phyloP scores from a whole-genome alignment of 2,888 invertebrate species.

The Eledone cirrhosa region DNA sequence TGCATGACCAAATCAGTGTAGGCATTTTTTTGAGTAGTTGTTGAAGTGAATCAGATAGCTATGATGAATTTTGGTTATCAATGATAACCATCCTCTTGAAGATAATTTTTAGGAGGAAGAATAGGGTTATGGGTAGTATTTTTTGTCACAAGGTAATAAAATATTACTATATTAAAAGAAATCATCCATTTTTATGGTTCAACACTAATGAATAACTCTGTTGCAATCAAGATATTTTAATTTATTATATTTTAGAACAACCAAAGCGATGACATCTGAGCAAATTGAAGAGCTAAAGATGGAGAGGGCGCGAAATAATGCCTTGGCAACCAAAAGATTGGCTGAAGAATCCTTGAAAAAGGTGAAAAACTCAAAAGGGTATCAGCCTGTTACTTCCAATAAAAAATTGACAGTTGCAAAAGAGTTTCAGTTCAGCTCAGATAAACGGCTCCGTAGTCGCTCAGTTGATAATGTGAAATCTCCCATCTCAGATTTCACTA shows the following conservation, averaged over 20 bases:
- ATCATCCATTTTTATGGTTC: no score
- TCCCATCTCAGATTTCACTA: not conserved
- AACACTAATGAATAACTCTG: no score
- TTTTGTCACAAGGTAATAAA: no score
- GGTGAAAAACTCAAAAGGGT: conserved; percentile 40
- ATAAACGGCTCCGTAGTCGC: conserved; percentile 50
- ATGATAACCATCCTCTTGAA: no score
- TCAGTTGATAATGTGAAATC: conserved; percentile 16
- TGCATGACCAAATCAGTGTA: no score
- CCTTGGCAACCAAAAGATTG: conserved; percentile 49
- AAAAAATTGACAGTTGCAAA: conserved; percentile 49
- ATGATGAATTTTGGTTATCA: no score
- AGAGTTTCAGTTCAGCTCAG: conserved; percentile 59
- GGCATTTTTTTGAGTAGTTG: no score
- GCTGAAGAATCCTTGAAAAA: conserved; percentile 52
- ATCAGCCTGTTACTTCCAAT: conserved; percentile 35
- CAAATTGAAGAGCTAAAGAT: conserved; percentile 60
- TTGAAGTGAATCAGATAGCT: no score
- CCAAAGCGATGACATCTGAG: conserved; percentile 45
- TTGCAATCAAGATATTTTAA: not conserved
- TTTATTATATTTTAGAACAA: not conserved
- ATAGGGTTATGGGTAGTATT: no score
- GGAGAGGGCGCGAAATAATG: conserved; percentile 46
- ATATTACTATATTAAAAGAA: no score
- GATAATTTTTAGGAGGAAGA: no score